Evolutionary conservation across 1,140 invertebrate genomes (phyloP), one percentile per base, ranked within the genome.

Genomic region (Drosophila baimaii): DNA sequence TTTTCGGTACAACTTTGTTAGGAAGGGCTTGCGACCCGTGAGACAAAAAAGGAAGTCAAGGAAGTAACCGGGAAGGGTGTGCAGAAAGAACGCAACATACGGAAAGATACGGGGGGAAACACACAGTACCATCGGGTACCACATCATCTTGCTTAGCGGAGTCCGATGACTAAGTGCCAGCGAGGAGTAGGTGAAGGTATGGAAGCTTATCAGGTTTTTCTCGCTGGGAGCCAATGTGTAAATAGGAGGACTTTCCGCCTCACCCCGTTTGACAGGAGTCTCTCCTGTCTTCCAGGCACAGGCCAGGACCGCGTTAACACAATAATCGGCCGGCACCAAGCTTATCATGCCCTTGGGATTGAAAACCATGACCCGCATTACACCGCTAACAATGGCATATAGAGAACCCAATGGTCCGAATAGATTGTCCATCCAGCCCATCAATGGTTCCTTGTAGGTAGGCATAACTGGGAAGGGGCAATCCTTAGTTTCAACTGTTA

Each of bases 401-500:
- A n/a, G n/a, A n/a, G n/a, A n/a, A n/a, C n/a, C n/a, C n/a, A n/a
- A n/a, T n/a, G n/a, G n/a, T n/a, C n/a, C n/a, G 90, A 98, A 98
- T 70, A 97, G 93, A 85, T 98, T 98, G 90, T 98, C 97, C 27
- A 98, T 96, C 96, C 97, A 98, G 2, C 96, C 95, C 7, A 90
- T 57, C 0, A 94, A 72, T 0, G 95, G 95, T 65, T 98, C 97
- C 65, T 94, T 94, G 92, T 95, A 95, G 1, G 96, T 95, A 0
- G 96, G 95, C 33, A 97, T 94, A 27, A 98, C 96, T 95, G 91
- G 0, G 7, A 39, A 44, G 94, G 94, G 29, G 96, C 4, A 4
- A 19, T 2, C 2, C 13, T 12, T 0, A 49, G 2, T 2, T 13
- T 10, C 5, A 10, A 10, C 15, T n/a, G 44, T 10, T n/a, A 5